Base-by-base conservation (phyloP, 2,888 invertebrate species). In the Stenolophus ochropezus region DNA sequence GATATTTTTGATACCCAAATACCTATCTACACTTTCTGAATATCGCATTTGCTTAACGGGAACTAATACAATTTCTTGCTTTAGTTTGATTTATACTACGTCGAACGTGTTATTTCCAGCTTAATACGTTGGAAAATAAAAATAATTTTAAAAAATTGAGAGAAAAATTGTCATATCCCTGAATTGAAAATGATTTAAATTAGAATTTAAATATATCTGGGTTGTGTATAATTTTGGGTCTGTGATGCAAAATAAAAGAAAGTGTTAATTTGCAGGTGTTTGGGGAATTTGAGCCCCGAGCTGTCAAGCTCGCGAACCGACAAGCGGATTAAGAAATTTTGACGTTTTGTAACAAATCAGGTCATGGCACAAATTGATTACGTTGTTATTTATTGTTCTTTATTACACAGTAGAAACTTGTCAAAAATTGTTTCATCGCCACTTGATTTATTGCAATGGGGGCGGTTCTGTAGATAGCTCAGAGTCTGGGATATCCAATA, bases 351-450 rank as follows among this genome's bases (percentile, higher is more conserved):
- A 69, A 69, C 65, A 69, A 69, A 69, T 69, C 65, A 69, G 65
- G 65, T 33, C 65, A 69, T 27, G 65, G 65, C 65, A 69, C 65
- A 69, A 69, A 69, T 69, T 69, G 65, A 69, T 69, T 69, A 69
- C 65, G 65, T 33, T 69, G 65, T 69, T 69, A 69, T 69, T 69
- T 69, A 69, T 69, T 69, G 65, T 33, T 69, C 65, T 69, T 69
- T 69, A 69, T 69, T 69, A 69, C 65, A 69, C 65, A 33, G 65
- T 69, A 69, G 65, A 69, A 69, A 69, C 20, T 69, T 69, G 65
- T 69, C 65, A 42, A 69, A 69, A 69, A 69, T 69, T 69, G 65
- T 69, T 69, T 33, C 65, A 69, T 69, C 65, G 65, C 33, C 27
- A 69, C 27, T 69, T 69, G 65, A 69, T 69, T 69, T 69, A 69